These are phyloP conservation scores for Taeniopygia guttata DNA, from an alignment of 2,797 vertebrate genomes.

Conservation along the genomic window DNA sequence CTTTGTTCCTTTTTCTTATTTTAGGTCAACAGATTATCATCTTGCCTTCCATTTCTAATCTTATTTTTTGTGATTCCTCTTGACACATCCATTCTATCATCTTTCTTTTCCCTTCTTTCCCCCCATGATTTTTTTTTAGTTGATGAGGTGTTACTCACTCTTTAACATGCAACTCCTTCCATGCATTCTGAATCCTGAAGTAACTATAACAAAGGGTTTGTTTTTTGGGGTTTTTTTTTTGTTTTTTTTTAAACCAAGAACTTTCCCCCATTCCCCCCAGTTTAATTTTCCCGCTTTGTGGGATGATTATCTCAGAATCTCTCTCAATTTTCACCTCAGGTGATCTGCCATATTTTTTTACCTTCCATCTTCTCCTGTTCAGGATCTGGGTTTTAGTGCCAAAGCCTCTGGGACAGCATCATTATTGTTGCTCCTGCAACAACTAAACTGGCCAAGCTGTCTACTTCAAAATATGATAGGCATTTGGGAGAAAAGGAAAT, in stretches of 20 bases:
- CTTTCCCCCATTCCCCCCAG: background rate
- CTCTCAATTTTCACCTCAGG: background rate
- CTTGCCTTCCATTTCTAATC: background rate
- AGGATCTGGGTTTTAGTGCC: background rate
- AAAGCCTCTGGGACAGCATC: background rate
- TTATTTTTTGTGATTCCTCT: background rate
- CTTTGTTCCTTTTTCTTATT: background rate
- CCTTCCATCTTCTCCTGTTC: background rate
- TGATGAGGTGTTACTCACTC: background rate
- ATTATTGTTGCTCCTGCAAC: background rate
- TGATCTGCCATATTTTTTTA: background rate
- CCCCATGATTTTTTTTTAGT: background rate
- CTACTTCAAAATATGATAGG: background rate
- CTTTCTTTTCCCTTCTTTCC: background rate
- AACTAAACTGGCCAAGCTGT: background rate
- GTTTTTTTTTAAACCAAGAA: background rate
- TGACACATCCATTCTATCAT: background rate
- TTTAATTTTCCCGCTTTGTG: background rate
- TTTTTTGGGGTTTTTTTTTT: background rate
- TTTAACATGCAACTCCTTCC: background rate
- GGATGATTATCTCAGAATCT: background rate
- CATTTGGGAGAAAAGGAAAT: background rate
- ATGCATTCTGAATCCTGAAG: background rate
- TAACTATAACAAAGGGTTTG: background rate
- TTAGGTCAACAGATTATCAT: background rate